Evolutionary conservation across 2,888 invertebrate species (phyloP).

Genomic region (Ctena decussata): DNA sequence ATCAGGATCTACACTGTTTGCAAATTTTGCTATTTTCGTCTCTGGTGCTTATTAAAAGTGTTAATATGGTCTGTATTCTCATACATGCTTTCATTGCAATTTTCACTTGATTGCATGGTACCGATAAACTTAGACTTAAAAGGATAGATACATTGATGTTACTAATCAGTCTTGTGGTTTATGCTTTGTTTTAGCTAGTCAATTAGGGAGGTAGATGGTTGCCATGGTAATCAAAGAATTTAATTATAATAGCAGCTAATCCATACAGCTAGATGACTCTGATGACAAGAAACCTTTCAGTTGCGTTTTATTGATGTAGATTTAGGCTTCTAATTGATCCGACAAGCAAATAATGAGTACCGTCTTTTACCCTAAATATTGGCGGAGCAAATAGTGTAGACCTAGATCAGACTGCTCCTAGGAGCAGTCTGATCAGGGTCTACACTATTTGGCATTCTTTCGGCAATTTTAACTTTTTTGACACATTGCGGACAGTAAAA

Average conservation of each 20-base stretch:
- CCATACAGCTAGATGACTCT: neutral
- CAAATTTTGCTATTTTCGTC: too few species aligned
- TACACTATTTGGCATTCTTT: too few species aligned
- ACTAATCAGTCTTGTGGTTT: neutral
- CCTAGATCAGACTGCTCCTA: too few species aligned
- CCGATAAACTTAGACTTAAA: neutral
- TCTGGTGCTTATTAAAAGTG: too few species aligned
- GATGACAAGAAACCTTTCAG: neutral
- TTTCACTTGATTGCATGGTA: neutral
- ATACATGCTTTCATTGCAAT: neutral
- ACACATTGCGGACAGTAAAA: too few species aligned
- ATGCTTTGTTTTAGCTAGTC: neutral
- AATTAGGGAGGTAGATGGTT: slow-evolving; percentile 12
- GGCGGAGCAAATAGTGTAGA: too few species aligned
- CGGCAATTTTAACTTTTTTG: too few species aligned
- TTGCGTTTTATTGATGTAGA: neutral
- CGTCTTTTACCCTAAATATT: too few species aligned
- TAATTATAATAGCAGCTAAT: neutral
- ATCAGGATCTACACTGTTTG: too few species aligned
- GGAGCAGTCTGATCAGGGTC: too few species aligned
- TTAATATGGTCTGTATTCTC: too few species aligned
- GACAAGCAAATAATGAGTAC: slow-evolving; percentile 3
- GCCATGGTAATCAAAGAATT: slow-evolving; percentile 4
- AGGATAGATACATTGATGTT: neutral
- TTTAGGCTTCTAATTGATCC: neutral